These are phyloP conservation scores for Myotis vivesi DNA, from an alignment of 2,797 vertebrate species.

Conservation along the genomic window DNA sequence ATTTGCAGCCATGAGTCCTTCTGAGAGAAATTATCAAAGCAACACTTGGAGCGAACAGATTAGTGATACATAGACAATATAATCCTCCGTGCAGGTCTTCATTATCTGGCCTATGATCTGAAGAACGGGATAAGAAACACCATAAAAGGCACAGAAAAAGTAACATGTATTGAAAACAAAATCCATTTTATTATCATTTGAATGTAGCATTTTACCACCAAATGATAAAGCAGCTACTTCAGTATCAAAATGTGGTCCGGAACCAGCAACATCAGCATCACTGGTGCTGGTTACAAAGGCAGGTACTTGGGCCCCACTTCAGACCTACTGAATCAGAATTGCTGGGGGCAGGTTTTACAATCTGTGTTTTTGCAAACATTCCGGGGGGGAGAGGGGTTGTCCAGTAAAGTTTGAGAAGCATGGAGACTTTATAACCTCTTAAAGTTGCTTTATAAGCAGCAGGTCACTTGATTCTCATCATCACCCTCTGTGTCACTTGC, in stretches of 20 bases:
- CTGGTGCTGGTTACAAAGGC: neutral
- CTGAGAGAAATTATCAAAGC: constrained; percentile 29
- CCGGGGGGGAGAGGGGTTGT: neutral
- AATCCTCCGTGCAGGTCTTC: neutral
- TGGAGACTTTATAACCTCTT: neutral
- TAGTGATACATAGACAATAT: neutral
- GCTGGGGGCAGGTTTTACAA: neutral
- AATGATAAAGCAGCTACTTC: neutral
- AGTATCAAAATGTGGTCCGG: neutral
- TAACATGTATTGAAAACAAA: neutral
- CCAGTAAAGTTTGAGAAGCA: neutral
- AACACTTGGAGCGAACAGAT: neutral
- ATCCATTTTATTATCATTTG: neutral
- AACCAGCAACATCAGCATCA: neutral
- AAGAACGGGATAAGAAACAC: neutral
- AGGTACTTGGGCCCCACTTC: neutral
- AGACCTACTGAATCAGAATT: neutral
- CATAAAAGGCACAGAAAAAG: neutral
- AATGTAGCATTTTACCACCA: neutral
- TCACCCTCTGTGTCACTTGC: neutral
- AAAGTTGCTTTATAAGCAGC: neutral
- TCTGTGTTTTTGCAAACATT: neutral
- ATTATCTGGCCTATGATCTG: neutral
- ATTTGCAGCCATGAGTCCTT: neutral
- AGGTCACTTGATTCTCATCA: neutral